Evolutionary conservation across 2,113 vertebrate genomes (phyloP).

Genomic region (Sclerurus mexicanus): DNA sequence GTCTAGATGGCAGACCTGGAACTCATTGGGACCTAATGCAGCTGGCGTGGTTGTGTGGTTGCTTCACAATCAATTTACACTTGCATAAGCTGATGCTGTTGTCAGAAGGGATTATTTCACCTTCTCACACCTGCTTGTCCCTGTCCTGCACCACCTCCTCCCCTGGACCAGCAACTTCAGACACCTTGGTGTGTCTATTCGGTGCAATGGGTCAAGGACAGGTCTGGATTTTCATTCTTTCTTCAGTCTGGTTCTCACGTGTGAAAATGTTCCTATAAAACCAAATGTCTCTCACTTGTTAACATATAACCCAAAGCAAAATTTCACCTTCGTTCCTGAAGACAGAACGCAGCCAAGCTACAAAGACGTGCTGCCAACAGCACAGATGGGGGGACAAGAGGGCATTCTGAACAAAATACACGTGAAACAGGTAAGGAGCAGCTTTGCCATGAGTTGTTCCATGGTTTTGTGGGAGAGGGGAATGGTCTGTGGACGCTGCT

Average conservation of each 20-base stretch:
- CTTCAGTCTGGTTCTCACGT: background rate
- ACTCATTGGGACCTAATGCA: background rate
- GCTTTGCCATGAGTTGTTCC: background rate
- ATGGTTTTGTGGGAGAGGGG: background rate
- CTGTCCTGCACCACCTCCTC: background rate
- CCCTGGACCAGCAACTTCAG: background rate
- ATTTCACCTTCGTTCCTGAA: background rate
- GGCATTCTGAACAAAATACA: background rate
- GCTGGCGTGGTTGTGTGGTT: background rate
- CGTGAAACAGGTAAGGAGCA: accelerated
- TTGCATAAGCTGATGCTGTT: background rate
- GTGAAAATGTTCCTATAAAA: background rate
- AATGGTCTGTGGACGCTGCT: background rate
- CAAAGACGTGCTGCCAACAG: background rate
- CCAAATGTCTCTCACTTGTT: background rate
- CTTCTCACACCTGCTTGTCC: background rate
- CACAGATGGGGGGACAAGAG: background rate
- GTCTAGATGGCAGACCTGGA: background rate
- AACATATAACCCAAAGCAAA: background rate
- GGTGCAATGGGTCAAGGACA: background rate
- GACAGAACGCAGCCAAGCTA: background rate
- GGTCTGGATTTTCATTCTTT: background rate
- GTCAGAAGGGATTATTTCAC: background rate
- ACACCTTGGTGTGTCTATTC: background rate
- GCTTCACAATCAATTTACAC: background rate